Conservation (phyloP, 2,888 invertebrate genomes). For the Chrysolina oricalcia region DNA sequence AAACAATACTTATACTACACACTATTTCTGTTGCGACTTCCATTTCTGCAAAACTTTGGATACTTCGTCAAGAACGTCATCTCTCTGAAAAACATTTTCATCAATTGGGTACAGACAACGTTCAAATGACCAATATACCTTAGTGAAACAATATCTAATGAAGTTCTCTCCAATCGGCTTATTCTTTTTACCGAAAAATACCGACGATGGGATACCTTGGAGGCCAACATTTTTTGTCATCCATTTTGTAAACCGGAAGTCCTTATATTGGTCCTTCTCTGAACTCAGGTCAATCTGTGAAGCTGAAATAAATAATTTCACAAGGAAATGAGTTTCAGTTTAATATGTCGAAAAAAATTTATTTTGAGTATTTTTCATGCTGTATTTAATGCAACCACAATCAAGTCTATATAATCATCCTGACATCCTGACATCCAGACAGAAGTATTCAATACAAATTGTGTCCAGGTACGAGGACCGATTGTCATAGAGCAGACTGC, state of each 20-base stretch:
- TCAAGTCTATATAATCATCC: too few species aligned
- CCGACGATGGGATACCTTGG: constrained; percentile 95
- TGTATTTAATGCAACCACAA: too few species aligned
- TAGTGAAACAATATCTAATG: constrained; percentile 95
- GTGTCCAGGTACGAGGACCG: too few species aligned
- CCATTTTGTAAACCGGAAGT: constrained; percentile 96
- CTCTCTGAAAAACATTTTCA: constrained; percentile 7
- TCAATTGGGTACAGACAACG: neutral
- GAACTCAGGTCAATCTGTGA: constrained; percentile 79
- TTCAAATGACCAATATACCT: constrained; percentile 74
- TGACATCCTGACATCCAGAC: too few species aligned
- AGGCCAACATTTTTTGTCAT: constrained; percentile 93
- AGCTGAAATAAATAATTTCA: constrained; percentile 68
- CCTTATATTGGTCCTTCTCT: constrained; percentile 83
- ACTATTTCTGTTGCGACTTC: constrained; percentile 6
- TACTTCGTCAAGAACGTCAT: constrained; percentile 24
- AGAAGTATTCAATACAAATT: too few species aligned
- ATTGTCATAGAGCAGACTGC: too few species aligned
- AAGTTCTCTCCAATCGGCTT: constrained; percentile 88
- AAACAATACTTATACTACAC: neutral
- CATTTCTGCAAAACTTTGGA: constrained; percentile 13
- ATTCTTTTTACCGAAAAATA: constrained; percentile 90
- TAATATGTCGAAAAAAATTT: too few species aligned
- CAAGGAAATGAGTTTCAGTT: too few species aligned
- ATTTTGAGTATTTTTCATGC: too few species aligned